These are phyloP conservation scores for Zaprionus ornatus DNA, from an alignment of 1,140 invertebrate genomes.

Conservation along the genomic window DNA sequence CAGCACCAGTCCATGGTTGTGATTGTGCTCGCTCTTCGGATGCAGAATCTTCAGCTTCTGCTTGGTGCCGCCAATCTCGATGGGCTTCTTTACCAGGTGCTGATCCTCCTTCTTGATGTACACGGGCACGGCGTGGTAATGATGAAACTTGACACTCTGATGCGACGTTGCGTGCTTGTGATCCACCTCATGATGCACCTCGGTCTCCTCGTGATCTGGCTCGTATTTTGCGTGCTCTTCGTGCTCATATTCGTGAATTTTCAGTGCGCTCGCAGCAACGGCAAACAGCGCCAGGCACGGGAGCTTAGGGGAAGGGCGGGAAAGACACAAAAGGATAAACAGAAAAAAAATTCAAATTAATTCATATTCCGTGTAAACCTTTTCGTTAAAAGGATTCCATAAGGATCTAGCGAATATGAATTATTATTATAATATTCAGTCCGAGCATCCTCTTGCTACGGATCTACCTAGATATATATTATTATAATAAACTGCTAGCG, in stretches of 20 bases:
- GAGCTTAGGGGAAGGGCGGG: constrained; percentile 39
- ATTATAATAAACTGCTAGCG: not conserved
- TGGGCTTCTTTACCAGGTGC: constrained; percentile 86
- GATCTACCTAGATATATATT: not conserved
- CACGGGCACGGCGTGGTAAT: constrained; percentile 87
- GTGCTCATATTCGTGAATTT: constrained; percentile 74
- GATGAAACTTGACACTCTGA: constrained; percentile 87
- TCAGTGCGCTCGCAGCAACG: constrained; percentile 45
- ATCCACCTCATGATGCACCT: constrained; percentile 86
- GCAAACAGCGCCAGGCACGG: constrained; percentile 61
- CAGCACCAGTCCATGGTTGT: constrained; percentile 85
- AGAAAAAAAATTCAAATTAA: constrained; percentile 10
- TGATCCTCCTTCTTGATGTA: constrained; percentile 88
- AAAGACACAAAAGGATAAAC: not conserved
- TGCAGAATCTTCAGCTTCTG: constrained; percentile 86
- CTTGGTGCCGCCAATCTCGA: constrained; percentile 86
- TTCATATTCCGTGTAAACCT: not conserved
- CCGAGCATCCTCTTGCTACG: too few relatives aligned
- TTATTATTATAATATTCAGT: too few relatives aligned
- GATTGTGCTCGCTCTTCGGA: constrained; percentile 85
- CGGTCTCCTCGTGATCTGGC: constrained; percentile 85
- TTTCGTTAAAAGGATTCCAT: not conserved
- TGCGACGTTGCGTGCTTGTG: constrained; percentile 87
- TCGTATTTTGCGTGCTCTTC: constrained; percentile 74
- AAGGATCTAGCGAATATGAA: too few relatives aligned